Conservation (phyloP, 2,113 vertebrate genomes). For the Delphinus delphis region DNA sequence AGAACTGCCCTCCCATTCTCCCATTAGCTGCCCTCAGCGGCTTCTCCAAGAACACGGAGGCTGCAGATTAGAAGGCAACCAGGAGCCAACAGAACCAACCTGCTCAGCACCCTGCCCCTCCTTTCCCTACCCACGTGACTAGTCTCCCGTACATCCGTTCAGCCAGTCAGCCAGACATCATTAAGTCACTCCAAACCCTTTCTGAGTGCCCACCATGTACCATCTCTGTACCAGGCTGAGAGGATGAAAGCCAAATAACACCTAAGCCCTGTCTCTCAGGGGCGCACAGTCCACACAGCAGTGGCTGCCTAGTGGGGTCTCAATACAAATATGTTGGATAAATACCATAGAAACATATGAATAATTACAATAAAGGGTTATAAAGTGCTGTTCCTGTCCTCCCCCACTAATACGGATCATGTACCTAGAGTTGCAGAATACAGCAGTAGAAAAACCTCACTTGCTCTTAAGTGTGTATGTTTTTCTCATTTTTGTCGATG, state of each 20-base stretch:
- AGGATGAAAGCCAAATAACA: background rate
- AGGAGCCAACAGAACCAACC: background rate
- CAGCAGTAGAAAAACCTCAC: background rate
- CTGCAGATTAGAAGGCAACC: background rate
- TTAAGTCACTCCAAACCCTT: background rate
- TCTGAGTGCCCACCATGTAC: background rate
- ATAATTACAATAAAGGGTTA: background rate
- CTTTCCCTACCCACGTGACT: background rate
- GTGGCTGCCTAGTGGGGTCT: fast-evolving
- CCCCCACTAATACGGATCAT: background rate
- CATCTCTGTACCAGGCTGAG: background rate
- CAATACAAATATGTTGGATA: background rate
- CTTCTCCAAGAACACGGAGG: background rate
- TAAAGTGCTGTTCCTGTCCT: background rate
- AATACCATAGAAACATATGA: background rate
- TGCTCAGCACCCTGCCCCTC: background rate
- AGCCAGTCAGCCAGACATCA: background rate
- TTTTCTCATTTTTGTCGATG: background rate
- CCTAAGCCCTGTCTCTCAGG: background rate
- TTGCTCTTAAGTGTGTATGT: background rate
- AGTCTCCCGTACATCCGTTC: background rate
- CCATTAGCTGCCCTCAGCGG: background rate
- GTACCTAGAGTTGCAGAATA: background rate
- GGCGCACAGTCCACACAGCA: background rate
- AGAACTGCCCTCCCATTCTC: background rate